phyloP scores from a whole-genome alignment of 2,113 vertebrate genomes.

The Rhineura floridana region DNA sequence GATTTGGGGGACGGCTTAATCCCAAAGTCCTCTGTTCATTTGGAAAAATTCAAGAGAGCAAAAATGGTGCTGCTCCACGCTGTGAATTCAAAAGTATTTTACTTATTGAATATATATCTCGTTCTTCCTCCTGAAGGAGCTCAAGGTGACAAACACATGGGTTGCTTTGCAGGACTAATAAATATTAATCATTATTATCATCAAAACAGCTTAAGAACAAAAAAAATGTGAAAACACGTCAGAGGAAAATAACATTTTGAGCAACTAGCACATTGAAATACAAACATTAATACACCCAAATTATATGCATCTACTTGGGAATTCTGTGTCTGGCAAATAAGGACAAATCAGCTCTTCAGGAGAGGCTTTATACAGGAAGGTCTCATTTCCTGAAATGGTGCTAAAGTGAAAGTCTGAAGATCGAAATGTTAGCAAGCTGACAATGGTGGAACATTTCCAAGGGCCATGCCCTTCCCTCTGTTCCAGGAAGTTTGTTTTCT shows the following conservation, averaged over 20 bases:
- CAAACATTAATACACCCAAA: background rate
- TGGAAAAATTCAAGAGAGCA: background rate
- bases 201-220: too few relatives aligned
- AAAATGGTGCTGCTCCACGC: background rate
- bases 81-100: too few relatives aligned
- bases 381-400: background rate
- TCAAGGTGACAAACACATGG: too few relatives aligned
- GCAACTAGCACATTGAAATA: background rate
- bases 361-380: background rate
- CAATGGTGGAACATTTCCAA: conserved; percentile 26
- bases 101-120: too few relatives aligned
- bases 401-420: background rate
- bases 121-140: too few relatives aligned
- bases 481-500: conserved; percentile 25
- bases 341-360: background rate
- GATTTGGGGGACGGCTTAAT: background rate
- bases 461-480: background rate
- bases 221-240: background rate
- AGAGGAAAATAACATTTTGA: background rate
- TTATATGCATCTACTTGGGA: background rate
- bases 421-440: background rate
- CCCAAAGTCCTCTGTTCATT: background rate
- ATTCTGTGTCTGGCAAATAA: background rate
- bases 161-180: too few relatives aligned
- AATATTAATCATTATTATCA: too few relatives aligned